Evolutionary conservation across 2,797 vertebrate species (phyloP), one percentile per base, ranked within the genome.

Genomic region (Sebastolobus alascanus): DNA sequence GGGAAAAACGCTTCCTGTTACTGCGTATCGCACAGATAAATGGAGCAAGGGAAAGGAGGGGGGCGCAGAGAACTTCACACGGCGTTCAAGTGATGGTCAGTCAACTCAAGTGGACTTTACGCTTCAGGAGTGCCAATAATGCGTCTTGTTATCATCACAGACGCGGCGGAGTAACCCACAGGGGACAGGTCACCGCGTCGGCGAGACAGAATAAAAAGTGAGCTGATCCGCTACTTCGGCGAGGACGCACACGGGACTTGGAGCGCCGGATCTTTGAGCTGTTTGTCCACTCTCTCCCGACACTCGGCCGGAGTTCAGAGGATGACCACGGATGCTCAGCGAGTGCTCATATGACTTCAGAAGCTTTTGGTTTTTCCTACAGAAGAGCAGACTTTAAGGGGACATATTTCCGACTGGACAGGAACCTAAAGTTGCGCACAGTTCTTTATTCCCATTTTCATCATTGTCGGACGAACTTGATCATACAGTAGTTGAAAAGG

Each of bases 111-210:
- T 73, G 81, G 87, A 88, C 79, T 89, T 85, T 87, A 25, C 68
- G 69, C 71, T 67, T 61, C 86, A 65, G 79, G 75, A 84, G 80
- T 78, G 82, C 73, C 46, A 73, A 90, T 87, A 88, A 90, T 89
- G 90, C 84, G 89, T 86, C 93, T 59, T 92, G 93, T 94, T 93
- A 92, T 95, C 94, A 76, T 68, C 74, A 90, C 94, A 94, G 95
- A 93, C 84, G 75, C 75, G 68, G 81, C 84, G 85, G 92, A 92
- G 85, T 93, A 92, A 94, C 89, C 93, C 96, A 80, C 90, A 90
- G 72, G 95, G 96, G 96, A 96, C 95, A 83, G 88, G 87, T 94
- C 94, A 92, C 91, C 88, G 84, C 94, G 94, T 95, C 94, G 85
- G 89, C 84, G 80, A 86, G 85, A 84, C 87, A 87, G 92, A 82